Evolutionary conservation across 2,888 invertebrate genomes (phyloP).

Genomic region (Atethmia centrago): DNA sequence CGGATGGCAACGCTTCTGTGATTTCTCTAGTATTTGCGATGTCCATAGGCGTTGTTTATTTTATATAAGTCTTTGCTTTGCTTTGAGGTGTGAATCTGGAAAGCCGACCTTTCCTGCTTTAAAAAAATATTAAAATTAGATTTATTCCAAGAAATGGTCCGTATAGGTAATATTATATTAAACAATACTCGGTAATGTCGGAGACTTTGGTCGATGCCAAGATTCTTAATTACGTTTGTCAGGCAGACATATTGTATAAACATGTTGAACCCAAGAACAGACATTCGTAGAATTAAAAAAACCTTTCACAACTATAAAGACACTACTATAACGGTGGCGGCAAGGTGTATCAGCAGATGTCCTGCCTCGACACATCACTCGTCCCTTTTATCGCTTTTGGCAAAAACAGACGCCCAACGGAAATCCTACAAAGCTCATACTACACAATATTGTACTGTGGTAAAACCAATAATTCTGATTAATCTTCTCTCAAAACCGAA

Average conservation of each 20-base stretch:
- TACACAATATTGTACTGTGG: background rate
- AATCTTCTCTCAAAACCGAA: background rate
- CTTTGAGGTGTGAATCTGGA: background rate
- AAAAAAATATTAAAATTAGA: slow-evolving; percentile 8
- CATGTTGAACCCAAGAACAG: slow-evolving; percentile 18
- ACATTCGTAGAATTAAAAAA: slow-evolving; percentile 37
- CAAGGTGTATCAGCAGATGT: slow-evolving; percentile 48
- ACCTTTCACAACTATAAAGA: slow-evolving; percentile 7
- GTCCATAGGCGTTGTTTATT: background rate
- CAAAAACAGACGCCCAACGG: slow-evolving; percentile 26
- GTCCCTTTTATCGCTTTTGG: slow-evolving; percentile 29
- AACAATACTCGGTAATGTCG: slow-evolving; percentile 27
- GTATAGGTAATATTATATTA: background rate
- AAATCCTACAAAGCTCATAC: background rate
- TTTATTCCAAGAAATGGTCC: slow-evolving; percentile 18
- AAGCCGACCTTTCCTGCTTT: background rate
- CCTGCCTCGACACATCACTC: background rate
- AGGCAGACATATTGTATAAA: slow-evolving; percentile 7
- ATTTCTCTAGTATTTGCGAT: background rate
- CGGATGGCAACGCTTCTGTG: background rate
- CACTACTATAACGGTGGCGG: slow-evolving; percentile 22
- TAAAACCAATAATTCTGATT: slow-evolving; percentile 18
- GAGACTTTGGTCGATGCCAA: slow-evolving; percentile 31
- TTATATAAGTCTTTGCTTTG: background rate
- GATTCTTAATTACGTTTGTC: slow-evolving; percentile 20